Evolutionary conservation across 2,888 invertebrate species (phyloP).

Genomic region (Dryomyza anilis): DNA sequence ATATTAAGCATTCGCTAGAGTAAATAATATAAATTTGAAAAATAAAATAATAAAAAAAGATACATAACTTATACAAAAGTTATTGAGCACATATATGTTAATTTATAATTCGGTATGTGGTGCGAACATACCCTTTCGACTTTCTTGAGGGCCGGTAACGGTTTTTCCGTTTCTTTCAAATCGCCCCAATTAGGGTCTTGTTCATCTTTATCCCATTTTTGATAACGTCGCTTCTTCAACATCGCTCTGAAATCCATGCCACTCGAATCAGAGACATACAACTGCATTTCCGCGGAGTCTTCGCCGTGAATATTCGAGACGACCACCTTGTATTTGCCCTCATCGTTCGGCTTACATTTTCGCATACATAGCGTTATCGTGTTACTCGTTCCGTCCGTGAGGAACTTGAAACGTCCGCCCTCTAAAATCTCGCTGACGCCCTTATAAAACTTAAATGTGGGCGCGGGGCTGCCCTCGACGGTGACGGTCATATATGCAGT

Average conservation of each 20-base stretch:
- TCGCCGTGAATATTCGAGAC: slow-evolving; percentile 93
- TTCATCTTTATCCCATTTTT: slow-evolving; percentile 90
- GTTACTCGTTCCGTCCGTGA: slow-evolving; percentile 92
- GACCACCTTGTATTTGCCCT: slow-evolving; percentile 92
- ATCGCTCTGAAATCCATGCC: slow-evolving; percentile 99
- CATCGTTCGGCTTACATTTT: slow-evolving; percentile 96
- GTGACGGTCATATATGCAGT: slow-evolving; percentile 91
- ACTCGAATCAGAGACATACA: slow-evolving; percentile 96
- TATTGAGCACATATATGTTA: no score
- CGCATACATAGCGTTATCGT: slow-evolving; percentile 92
- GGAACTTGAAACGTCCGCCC: slow-evolving; percentile 92
- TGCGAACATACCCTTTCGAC: slow-evolving; percentile 81
- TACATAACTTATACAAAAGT: no score
- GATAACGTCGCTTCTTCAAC: slow-evolving; percentile 95
- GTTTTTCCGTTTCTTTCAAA: slow-evolving; percentile 89
- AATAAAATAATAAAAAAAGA: no score
- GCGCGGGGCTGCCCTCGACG: slow-evolving; percentile 93
- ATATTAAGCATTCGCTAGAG: background rate
- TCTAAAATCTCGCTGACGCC: slow-evolving; percentile 91
- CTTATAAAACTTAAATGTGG: slow-evolving; percentile 95
- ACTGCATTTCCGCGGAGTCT: slow-evolving; percentile 93
- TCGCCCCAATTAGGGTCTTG: slow-evolving; percentile 93
- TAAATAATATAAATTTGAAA: background rate
- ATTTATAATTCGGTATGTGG: background rate
- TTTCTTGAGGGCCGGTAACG: slow-evolving; percentile 85